Base-by-base conservation (phyloP, 2,888 invertebrate species). In the Oegoconia quadripuncta region DNA sequence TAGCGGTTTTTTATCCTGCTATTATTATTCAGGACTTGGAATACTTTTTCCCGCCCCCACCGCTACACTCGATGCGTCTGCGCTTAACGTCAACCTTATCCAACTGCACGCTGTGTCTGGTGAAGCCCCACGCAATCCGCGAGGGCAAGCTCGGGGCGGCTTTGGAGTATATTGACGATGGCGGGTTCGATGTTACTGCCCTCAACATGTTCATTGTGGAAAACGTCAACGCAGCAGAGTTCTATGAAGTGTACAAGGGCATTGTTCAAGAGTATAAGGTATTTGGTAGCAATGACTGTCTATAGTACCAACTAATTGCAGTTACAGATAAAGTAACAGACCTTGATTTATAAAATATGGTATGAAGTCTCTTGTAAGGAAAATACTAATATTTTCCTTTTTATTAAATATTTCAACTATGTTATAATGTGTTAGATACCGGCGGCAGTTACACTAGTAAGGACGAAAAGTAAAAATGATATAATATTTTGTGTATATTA, bases 171-270 rank as follows among this genome's bases (percentile, higher is more conserved):
- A 95, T 97, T 32, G 89, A 90, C 42, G 91, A 92, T n/a, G 91
- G 91, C 38, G 93, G 93, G 1, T 97, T 94, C 62, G 88, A 90
- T 30, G 90, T 98, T 28, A 92, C 93, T 0, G 96, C 95, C 0
- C 82, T 97, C 44, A 92, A 94, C 72, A 93, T 95, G 90, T 91
- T 93, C 52, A 88, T 92, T 43, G 87, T 98, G 55, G 95, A 94
- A 55, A 91, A 92, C 45, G 90, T 92, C 1, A 95, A 96, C 71
- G 95, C 96, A 3, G 95, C 95, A 56, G 97, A 97, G 71, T 97
- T 97, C 79, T 92, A 94, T 63, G 97, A 97, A 81, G 93, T 97
- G 3, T 98, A 98, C 74, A 95, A 95, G 70, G 97, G 96, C 1
- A 94, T 96, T 35, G 89, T 95, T 23, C 91, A 92, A 1, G 95